Evolutionary conservation across 1,140 invertebrate species (phyloP), one percentile per base, ranked within the genome.

Genomic region (Drosophila ananassae): DNA sequence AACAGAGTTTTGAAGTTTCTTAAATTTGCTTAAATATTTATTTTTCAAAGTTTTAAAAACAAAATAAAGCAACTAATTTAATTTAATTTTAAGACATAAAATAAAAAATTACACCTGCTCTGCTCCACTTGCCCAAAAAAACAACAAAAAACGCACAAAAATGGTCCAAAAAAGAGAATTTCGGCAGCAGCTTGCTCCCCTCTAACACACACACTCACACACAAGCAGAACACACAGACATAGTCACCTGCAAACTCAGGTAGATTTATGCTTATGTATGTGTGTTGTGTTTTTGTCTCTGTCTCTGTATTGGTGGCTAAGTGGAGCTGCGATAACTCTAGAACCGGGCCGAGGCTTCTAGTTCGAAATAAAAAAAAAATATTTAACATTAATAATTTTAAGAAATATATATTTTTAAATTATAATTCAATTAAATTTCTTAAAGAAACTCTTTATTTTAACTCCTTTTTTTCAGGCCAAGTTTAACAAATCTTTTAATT

Each of bases 61-160:
- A n/a, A 17, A 17, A 17, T 17, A 17, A 17, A 17, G 17, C 1
- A 17, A 17, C 17, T 17, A 17, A 17, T 17, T 17, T 17, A 17
- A 17, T 17, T 17, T 17, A 17, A 17, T 17, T 17, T 17, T 17
- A 17, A 17, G 17, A 17, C 17, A 17, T 0, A 17, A 17, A 17
- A 17, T 17, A 17, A 17, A 17, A 17, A 17, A 17, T 17, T 17
- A 17, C 17, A 17, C 17, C 17, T 44, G 50, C 28, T 30, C 37
- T 68, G 68, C 68, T 72, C 68, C 55, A 72, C 55, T 72, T 72
- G 68, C 68, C 60, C 67, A 72, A 72, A 72, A 55, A 72, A 60
- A 72, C 67, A 72, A 72, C 60, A 55, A 72, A 60, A 72, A 72
- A 52, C 55, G 68, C 56, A 61, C 41, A 28, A 61, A 73, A 73